These are phyloP conservation scores for Meloidogyne chitwoodi DNA, from an alignment of 1,140 invertebrate species.

Conservation along the genomic window DNA sequence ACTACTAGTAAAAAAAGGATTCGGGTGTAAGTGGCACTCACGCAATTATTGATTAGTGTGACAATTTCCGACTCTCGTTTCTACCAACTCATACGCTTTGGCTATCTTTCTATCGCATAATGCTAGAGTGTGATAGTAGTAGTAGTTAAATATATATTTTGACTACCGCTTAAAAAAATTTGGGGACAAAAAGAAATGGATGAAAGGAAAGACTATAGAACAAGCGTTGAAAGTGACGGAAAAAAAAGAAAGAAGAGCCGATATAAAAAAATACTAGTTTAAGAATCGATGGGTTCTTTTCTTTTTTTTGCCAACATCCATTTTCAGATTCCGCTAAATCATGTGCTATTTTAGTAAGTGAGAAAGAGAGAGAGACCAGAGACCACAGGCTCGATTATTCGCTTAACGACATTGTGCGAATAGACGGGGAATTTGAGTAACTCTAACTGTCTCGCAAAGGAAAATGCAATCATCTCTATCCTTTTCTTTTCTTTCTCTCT, in stretches of 20 bases:
- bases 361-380: neutral
- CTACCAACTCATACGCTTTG: neutral
- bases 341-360: neutral
- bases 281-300: neutral
- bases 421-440: no score
- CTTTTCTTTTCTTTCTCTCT: no score
- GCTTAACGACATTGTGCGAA: neutral
- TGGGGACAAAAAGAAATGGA: neutral
- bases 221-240: neutral
- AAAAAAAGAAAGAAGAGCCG: neutral
- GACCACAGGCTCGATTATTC: neutral
- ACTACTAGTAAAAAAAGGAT: neutral
- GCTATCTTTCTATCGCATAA: neutral
- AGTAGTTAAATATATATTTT: neutral
- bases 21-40: neutral
- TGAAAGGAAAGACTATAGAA: neutral
- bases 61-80: neutral
- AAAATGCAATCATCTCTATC: no score
- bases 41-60: neutral
- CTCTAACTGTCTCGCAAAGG: no score
- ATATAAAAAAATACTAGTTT: neutral
- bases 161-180: neutral
- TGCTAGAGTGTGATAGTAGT: neutral
- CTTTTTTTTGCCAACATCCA: neutral
- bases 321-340: neutral